Evolutionary conservation across 1,140 invertebrate species (phyloP).

Genomic region (Macrotrachela quadricornifera): DNA sequence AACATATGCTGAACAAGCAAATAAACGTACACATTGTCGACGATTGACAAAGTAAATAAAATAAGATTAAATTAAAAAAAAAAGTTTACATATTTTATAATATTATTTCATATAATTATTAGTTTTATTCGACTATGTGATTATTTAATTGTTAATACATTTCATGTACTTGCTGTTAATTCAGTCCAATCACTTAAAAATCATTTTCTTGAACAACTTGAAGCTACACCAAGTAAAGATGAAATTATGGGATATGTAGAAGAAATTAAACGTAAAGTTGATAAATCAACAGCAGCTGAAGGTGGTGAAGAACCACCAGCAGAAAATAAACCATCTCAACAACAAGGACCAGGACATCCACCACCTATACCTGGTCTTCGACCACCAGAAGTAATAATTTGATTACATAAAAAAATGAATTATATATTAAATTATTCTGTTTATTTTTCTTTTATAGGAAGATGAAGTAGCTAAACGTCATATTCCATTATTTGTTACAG

Average conservation of each 20-base stretch:
- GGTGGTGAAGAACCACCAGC: background rate
- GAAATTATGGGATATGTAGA: conserved; percentile 14
- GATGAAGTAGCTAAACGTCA: too few relatives aligned
- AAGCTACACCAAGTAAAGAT: conserved; percentile 34
- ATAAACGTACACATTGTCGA: conserved; percentile 50
- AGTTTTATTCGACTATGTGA: conserved; percentile 53
- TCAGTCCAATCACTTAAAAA: conserved; percentile 40
- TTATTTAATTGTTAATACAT: conserved; percentile 46
- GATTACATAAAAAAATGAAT: too few relatives aligned
- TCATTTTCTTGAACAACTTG: conserved; percentile 38
- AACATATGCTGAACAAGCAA: conserved; percentile 57
- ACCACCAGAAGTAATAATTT: conserved; percentile 35
- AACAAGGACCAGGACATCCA: conserved; percentile 9
- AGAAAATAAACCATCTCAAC: background rate
- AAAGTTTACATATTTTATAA: too few relatives aligned
- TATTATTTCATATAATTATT: too few relatives aligned
- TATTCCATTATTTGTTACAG: too few relatives aligned
- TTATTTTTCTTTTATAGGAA: too few relatives aligned
- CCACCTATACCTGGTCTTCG: conserved; percentile 33
- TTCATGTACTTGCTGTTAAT: conserved; percentile 42
- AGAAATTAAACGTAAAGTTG: conserved; percentile 17
- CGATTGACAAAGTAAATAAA: conserved; percentile 43
- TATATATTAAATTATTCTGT: too few relatives aligned
- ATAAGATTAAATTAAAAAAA: too few relatives aligned
- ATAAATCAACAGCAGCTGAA: conserved; percentile 10